Conservation (phyloP, 2,797 vertebrate genomes). For the Myioborus miniatus region DNA sequence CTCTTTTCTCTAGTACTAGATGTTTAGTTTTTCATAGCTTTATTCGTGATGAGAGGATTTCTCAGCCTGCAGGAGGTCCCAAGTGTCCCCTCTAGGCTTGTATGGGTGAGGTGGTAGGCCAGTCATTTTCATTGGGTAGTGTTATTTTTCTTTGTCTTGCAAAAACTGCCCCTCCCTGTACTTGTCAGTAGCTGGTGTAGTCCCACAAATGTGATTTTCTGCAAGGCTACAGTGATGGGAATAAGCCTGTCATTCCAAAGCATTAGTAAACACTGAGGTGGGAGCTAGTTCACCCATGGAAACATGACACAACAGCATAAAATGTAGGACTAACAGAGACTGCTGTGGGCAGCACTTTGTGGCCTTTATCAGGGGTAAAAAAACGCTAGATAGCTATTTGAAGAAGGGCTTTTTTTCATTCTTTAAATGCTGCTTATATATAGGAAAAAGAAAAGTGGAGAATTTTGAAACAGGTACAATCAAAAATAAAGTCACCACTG, state of each 20-base stretch:
- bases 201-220: not conserved
- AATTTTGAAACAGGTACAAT: not conserved
- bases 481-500: not conserved
- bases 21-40: not conserved
- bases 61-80: not conserved
- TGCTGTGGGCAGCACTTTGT: not conserved
- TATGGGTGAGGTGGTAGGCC: not conserved
- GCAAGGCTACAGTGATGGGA: not conserved
- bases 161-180: not conserved
- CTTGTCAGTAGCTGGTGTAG: not conserved
- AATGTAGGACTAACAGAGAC: not conserved
- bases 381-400: not conserved
- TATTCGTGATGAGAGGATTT: not conserved
- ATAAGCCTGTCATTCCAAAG: conserved; percentile 7
- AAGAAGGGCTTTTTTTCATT: accelerated
- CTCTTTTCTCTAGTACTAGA: not conserved
- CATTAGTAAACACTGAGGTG: not conserved
- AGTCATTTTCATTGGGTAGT: not conserved
- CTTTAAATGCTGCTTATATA: not conserved
- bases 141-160: not conserved
- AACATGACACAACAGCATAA: not conserved
- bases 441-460: not conserved
- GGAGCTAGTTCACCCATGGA: not conserved
- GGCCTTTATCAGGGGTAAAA: not conserved
- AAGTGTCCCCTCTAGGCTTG: not conserved